Base-by-base conservation (phyloP, 2,797 vertebrate species). In the Nyctibius grandis region DNA sequence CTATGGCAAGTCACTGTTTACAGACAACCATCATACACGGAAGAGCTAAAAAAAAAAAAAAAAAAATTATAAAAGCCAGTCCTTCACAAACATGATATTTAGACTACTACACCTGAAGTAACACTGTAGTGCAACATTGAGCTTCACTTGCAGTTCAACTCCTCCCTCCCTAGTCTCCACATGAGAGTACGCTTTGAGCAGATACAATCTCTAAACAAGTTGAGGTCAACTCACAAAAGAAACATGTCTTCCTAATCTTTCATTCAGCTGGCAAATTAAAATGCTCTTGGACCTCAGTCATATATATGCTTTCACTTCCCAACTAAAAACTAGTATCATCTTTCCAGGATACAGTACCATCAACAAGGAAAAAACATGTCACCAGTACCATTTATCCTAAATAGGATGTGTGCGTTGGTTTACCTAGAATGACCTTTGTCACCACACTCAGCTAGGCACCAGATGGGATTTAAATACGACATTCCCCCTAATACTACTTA, bases 381-480 rank as follows among this genome's bases (percentile, higher is more conserved):
- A 91, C 16, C 40, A 29, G 88, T 22, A 75, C 23, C 31, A 86
- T 67, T 86, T 70, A 74, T 72, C 45, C 67, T 15, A 9, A 56
- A 45, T 18, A 38, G n/a, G 28, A 83, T 34, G 59, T 9, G n/a
- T 45, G 74, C 4, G 1, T 28, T 45, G 31, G 38, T 83, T 93
- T 73, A 91, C 95, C 93, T 82, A 45, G 75, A 68, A 54, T 82
- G 67, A 93, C 88, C 95, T 89, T 80, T n/a, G 82, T 40, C 13
- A 38, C 31, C 54, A 70, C 33, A 6, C 80, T 79, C 59, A 34
- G 53, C 72, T 31, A 77, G 29, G 38, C 70, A 29, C 51, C 34
- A 79, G 84, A 79, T 87, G 60, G 94, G 64, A 42, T 68, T 36
- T 65, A 80, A 38, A 56, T 45, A 47, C 3, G 2, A 42, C 33